phyloP scores from a whole-genome alignment of 2,797 vertebrate species.

The Sebastes diploproa region DNA sequence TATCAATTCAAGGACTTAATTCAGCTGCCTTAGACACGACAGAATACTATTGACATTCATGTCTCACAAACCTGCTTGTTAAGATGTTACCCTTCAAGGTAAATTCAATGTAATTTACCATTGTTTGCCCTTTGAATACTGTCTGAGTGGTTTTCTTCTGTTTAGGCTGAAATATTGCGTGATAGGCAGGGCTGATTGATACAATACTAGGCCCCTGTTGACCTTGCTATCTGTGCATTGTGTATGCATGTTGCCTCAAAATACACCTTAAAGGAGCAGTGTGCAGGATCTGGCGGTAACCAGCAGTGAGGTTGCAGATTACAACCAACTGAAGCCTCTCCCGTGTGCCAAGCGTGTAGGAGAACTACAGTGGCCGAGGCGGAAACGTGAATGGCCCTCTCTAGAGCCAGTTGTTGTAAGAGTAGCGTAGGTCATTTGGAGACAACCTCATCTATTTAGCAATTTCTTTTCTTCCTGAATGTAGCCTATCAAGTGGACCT shows the following conservation, averaged over 20 bases:
- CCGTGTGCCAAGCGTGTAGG: no score
- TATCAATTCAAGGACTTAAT: constrained; percentile 6
- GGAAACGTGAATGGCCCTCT: no score
- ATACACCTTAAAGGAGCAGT: no score
- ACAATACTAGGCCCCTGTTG: no score
- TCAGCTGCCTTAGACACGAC: constrained; percentile 1
- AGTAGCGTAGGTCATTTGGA: no score
- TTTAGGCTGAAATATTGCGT: neutral
- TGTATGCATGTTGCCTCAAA: no score
- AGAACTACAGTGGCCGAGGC: no score
- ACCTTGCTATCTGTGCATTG: no score
- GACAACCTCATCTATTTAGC: neutral
- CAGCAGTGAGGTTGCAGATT: no score
- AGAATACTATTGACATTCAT: neutral
- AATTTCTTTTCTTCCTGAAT: neutral
- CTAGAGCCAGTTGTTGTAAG: no score
- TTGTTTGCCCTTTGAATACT: neutral
- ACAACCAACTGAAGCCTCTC: no score
- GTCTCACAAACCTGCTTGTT: neutral
- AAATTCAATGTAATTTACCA: neutral
- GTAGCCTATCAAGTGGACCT: neutral
- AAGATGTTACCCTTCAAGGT: neutral
- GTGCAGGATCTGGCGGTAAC: no score
- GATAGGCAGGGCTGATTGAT: neutral
- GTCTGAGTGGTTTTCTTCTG: neutral